Evolutionary conservation across 2,797 vertebrate species (phyloP).

Genomic region (Lemur catta): DNA sequence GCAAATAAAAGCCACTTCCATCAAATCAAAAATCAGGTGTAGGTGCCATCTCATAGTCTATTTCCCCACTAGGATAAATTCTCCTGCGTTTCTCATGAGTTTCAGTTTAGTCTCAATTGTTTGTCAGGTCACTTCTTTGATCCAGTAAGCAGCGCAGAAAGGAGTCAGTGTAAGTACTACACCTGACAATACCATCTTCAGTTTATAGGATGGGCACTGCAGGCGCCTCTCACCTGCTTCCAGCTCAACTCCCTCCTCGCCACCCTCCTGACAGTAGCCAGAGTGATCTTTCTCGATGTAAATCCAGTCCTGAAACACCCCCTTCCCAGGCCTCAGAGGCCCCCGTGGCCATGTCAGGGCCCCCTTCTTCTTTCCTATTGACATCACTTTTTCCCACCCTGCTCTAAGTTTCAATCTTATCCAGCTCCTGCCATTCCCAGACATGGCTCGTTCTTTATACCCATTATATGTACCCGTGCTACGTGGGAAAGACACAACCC

Average conservation of each 20-base stretch:
- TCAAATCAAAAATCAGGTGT: background rate
- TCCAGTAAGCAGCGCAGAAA: background rate
- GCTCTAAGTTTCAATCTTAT: fast-evolving
- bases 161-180: background rate
- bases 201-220: background rate
- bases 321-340: background rate
- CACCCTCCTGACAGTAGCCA: background rate
- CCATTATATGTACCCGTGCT: fast-evolving
- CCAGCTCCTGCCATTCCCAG: background rate
- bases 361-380: background rate
- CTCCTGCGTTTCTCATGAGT: background rate
- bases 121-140: background rate
- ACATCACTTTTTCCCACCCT: background rate
- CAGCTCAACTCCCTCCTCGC: background rate
- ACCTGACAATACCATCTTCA: background rate
- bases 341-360: fast-evolving
- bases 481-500: background rate
- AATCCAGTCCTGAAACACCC: background rate
- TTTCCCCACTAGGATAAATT: background rate
- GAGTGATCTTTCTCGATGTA: background rate
- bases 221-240: background rate
- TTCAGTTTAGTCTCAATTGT: background rate
- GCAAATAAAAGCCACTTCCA: background rate
- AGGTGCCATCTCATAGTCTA: fast-evolving
- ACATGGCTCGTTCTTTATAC: background rate